Evolutionary conservation across 1,140 invertebrate species (phyloP).

Genomic region (Glossosoma conforme): DNA sequence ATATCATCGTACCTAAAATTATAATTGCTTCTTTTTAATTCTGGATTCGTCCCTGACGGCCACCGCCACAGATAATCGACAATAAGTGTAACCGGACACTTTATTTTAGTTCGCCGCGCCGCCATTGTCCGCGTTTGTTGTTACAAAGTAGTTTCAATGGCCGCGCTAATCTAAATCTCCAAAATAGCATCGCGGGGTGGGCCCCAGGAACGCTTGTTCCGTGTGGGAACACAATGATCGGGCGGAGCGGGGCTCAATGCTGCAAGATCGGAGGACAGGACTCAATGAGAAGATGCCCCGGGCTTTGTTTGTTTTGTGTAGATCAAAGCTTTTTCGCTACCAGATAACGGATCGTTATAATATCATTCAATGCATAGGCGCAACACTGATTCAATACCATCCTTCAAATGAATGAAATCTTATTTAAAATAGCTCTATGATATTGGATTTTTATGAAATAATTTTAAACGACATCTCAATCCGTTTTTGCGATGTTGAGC

Average conservation of each 20-base stretch:
- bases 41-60: neutral
- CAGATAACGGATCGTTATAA: conserved; percentile 9
- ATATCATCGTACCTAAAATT: too few species aligned
- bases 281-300: conserved; percentile 19
- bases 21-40: neutral
- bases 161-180: conserved; percentile 31
- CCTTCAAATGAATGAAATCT: too few species aligned
- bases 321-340: conserved; percentile 16
- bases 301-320: conserved; percentile 27
- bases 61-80: conserved; percentile 12
- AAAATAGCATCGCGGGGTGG: conserved; percentile 26
- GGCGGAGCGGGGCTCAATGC: conserved; percentile 5
- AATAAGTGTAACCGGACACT: conserved; percentile 30
- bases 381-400: too few species aligned
- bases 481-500: too few species aligned
- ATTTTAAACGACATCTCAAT: too few species aligned
- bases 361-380: too few species aligned
- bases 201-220: conserved; percentile 19
- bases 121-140: conserved; percentile 27
- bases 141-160: conserved; percentile 28
- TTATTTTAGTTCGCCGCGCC: conserved; percentile 26
- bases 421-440: too few species aligned
- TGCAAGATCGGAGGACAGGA: conserved; percentile 11
- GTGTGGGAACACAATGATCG: conserved; percentile 13
- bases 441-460: too few species aligned